Base-by-base conservation (phyloP, 2,113 vertebrate genomes). In the Papio anubis region DNA sequence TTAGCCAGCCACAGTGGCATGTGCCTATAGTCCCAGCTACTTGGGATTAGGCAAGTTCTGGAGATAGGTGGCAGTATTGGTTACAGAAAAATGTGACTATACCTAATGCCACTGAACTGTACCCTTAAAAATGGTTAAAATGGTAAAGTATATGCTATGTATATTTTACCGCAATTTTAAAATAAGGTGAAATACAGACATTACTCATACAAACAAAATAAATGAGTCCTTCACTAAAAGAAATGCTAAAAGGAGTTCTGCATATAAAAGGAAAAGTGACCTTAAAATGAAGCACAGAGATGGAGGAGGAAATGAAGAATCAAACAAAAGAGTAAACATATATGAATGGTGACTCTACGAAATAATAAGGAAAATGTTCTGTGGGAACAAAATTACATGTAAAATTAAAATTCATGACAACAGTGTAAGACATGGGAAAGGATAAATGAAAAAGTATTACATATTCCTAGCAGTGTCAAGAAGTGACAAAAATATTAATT, bases 151-250 rank as follows among this genome's bases (percentile, higher is more conserved):
- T 73, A 79, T n/a, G 40, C 87, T 66, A n/a, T 25, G 2, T 45
- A 30, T 84, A 27, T 61, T 88, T 57, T 90, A 80, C 38, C 48
- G n/a, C 23, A 92, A 92, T 83, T 82, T 48, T 43, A 92, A 82
- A 94, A 85, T n/a, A 97, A 85, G 18, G 9, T 35, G 82, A 88
- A 88, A 92, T 23, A 61, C 17, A 87, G 40, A 72, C 10, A 64
- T 81, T 80, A 64, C 90, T 93, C 82, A 90, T 76, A 82, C 6
- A 96, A 93, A 93, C 30, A 78, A 96, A 95, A 76, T 48, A 87
- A 48, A 66, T 23, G 35, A 83, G 68, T 82, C 30, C 57, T 68
- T 9, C 18, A 55, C 55, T 85, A n/a, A 81, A 40, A 30, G 25
- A 76, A 90, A 59, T 64, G 40, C 38, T 93, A 50, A 89, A 30